phyloP scores from a whole-genome alignment of 2,797 vertebrate genomes.

The Diceros bicornis region DNA sequence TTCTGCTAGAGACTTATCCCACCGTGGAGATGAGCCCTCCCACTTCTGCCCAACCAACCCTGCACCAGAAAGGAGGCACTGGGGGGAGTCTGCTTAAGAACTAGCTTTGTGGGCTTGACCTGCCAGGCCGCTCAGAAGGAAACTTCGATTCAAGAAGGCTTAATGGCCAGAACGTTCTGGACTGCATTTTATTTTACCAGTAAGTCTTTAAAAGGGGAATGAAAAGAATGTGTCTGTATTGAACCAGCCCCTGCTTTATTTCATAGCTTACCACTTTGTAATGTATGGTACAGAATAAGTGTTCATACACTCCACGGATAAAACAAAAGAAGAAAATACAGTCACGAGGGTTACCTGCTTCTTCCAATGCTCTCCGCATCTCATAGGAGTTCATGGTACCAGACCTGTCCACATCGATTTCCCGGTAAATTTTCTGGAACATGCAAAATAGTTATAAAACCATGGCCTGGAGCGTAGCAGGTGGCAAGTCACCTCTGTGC shows the following conservation, averaged over 20 bases:
- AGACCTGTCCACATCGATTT: conserved; percentile 93
- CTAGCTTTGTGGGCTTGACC: not conserved
- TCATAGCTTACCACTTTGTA: not conserved
- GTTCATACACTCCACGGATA: not conserved
- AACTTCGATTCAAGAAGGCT: not conserved
- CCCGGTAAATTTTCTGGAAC: conserved; percentile 92
- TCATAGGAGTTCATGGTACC: conserved; percentile 95
- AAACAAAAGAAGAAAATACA: not conserved
- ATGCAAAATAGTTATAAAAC: conserved; percentile 43
- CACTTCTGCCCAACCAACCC: not conserved
- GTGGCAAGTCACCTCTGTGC: not conserved
- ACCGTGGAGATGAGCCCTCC: not conserved
- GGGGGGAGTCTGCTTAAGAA: not conserved
- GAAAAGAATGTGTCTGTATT: not conserved
- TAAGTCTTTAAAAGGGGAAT: not conserved
- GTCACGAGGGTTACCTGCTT: conserved; percentile 89
- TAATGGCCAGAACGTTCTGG: not conserved
- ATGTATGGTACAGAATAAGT: rapidly evolving
- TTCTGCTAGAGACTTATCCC: not conserved
- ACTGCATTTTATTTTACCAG: not conserved
- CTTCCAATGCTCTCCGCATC: conserved; percentile 93
- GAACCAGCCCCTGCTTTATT: not conserved
- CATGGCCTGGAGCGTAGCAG: not conserved
- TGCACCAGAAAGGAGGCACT: not conserved
- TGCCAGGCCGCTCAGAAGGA: not conserved